These are phyloP conservation scores for Dinothrombium tinctorium DNA, from an alignment of 1,140 invertebrate genomes.

Conservation along the genomic window DNA sequence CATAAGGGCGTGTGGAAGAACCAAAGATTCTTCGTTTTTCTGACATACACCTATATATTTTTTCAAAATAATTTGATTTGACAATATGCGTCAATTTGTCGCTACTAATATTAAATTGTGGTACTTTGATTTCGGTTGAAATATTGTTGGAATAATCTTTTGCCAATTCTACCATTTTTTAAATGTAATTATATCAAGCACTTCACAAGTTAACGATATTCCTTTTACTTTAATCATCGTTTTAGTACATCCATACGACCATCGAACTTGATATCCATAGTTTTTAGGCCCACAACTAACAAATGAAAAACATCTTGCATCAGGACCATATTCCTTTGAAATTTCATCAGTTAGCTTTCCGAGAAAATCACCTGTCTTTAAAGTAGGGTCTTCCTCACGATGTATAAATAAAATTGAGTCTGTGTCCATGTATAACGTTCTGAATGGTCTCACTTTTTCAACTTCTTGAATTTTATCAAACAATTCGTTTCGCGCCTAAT, in stretches of 20 bases:
- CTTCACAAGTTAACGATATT: background rate
- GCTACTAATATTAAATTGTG: no score
- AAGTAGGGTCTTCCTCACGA: background rate
- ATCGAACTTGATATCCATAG: slow-evolving; percentile 3
- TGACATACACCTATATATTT: no score
- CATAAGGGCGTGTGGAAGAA: no score
- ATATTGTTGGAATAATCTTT: background rate
- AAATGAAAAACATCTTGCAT: background rate
- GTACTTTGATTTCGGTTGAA: no score
- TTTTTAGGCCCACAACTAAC: slow-evolving; percentile 2
- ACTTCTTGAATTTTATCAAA: background rate
- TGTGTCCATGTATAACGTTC: background rate
- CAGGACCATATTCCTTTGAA: background rate
- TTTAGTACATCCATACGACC: background rate
- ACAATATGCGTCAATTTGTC: no score
- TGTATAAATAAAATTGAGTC: slow-evolving; percentile 1
- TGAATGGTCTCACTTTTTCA: background rate
- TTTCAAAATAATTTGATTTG: no score
- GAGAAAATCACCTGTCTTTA: background rate
- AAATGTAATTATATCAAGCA: background rate
- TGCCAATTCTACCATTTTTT: background rate
- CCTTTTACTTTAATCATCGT: background rate
- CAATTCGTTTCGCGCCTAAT: slow-evolving; percentile 1
- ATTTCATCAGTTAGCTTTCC: background rate
- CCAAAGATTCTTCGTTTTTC: no score